A percentile compares a stretch with the other conserved stretches of the same genome.
Evolutionary conservation across 2,888 invertebrate species (phyloP).

Genomic region (Dicyrtomina minuta): DNA sequence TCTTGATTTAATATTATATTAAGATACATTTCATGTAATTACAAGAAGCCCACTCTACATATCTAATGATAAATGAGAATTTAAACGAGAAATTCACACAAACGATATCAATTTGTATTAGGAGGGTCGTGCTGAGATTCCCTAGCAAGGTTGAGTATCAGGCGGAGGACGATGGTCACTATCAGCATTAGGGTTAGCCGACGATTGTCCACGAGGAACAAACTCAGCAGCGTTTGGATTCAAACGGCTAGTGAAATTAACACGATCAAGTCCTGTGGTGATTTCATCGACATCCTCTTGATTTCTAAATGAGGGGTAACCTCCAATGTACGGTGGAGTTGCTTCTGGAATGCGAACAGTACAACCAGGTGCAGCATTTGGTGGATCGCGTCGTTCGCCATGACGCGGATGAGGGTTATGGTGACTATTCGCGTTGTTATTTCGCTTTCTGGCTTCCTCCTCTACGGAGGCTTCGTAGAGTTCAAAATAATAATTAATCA

Average conservation of each 20-base stretch:
- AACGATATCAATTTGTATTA: conserved; percentile 23
- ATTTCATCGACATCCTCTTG: conserved; percentile 43
- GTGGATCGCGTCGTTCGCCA: conserved; percentile 8
- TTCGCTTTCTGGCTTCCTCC: conserved; percentile 48
- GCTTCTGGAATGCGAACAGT: conserved; percentile 8
- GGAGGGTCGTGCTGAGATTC: conserved; percentile 17
- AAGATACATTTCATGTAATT: conserved; percentile 21
- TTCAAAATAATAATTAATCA: conserved; percentile 81
- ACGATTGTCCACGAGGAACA: conserved; percentile 63
- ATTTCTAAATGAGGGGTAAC: conserved; percentile 4
- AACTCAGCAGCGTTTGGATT: conserved; percentile 86
- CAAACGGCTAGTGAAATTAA: conserved; percentile 65
- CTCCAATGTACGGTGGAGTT: conserved; percentile 22
- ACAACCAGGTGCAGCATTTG: conserved; percentile 26
- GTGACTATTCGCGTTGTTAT: conserved; percentile 9
- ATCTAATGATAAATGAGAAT: conserved; percentile 34
- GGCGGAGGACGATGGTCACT: conserved; percentile 7
- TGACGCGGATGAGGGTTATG: conserved; percentile 1
- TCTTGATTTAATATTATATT: conserved; percentile 21
- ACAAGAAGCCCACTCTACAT: conserved; percentile 34
- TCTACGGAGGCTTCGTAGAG: conserved; percentile 65
- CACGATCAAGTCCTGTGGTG: conserved; percentile 43
- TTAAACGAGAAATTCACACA: conserved; percentile 31
- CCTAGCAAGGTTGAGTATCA: conserved; percentile 29
- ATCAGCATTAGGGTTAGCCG: conserved; percentile 16